Conservation (phyloP, 2,113 vertebrate genomes). For the Montifringilla adamsi region DNA sequence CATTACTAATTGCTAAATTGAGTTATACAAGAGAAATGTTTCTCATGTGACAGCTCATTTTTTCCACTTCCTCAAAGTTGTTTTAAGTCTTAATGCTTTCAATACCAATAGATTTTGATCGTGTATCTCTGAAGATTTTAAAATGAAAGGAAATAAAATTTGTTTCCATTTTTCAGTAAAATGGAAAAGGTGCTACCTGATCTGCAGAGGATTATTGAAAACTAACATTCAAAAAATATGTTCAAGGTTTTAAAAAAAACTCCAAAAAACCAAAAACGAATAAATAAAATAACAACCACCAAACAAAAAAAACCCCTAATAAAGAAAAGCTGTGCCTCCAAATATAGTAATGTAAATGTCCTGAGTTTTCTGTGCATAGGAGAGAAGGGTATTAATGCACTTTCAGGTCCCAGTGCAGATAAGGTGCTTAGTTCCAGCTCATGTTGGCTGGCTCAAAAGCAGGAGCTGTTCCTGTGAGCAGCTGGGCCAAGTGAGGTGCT, state of each 20-base stretch:
- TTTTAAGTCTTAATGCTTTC: not conserved
- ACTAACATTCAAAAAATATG: not conserved
- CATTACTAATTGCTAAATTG: not conserved
- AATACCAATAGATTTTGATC: not conserved
- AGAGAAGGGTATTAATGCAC: not conserved
- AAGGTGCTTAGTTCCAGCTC: not conserved
- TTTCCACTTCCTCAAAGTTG: not conserved
- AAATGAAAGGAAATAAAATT: not conserved
- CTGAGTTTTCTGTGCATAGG: not conserved
- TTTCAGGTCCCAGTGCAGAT: not conserved
- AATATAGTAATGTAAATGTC: not conserved
- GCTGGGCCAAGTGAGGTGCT: not conserved
- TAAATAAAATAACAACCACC: not conserved
- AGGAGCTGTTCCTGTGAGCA: not conserved
- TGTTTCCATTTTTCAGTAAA: not conserved
- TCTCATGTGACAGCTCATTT: not conserved
- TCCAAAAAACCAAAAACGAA: not conserved
- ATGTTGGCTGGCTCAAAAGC: not conserved
- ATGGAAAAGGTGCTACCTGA: not conserved
- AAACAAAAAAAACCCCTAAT: not conserved
- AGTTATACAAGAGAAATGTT: not conserved
- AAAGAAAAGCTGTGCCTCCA: not conserved
- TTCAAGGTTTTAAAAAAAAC: not conserved
- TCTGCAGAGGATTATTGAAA: not conserved
- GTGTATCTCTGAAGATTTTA: not conserved